Percentiles rank a stretch among this genome's conserved stretches.
phyloP scores from a whole-genome alignment of 2,888 invertebrate species.

The Gymnosoma rotundatum region DNA sequence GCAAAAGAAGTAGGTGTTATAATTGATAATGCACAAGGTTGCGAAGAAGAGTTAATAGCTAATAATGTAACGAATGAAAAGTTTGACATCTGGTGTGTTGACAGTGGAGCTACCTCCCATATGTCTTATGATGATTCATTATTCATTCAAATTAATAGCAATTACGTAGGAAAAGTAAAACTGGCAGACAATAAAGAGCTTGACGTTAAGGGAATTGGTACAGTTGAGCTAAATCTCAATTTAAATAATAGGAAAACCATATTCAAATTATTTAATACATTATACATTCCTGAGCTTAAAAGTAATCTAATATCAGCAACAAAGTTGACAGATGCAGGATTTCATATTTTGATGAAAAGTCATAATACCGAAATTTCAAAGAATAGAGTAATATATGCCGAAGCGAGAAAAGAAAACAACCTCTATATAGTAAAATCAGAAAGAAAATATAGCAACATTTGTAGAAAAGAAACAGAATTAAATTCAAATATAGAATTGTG shows the following conservation, averaged over 20 bases:
- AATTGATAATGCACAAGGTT: slow-evolving; percentile 10
- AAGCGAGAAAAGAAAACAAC: slow-evolving; percentile 13
- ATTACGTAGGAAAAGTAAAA: slow-evolving; percentile 28
- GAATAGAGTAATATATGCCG: background rate
- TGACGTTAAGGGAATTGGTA: slow-evolving; percentile 32
- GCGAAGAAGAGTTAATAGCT: background rate
- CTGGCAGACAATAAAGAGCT: slow-evolving; percentile 38
- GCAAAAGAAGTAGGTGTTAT: slow-evolving; percentile 4
- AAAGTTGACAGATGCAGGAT: slow-evolving; percentile 19
- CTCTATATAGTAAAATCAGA: background rate
- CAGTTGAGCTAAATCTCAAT: background rate
- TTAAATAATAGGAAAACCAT: background rate
- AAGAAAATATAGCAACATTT: background rate
- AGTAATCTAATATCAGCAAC: slow-evolving; percentile 31
- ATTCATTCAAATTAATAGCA: background rate
- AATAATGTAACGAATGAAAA: background rate
- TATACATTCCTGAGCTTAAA: slow-evolving; percentile 25
- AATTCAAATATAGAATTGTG: slow-evolving; percentile 18
- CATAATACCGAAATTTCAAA: too few species aligned
- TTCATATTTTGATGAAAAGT: too few species aligned
- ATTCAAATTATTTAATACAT: slow-evolving; percentile 21
- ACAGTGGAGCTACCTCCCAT: slow-evolving; percentile 7
- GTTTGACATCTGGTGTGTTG: slow-evolving; percentile 30
- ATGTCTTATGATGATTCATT: too few species aligned
- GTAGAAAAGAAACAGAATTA: slow-evolving; percentile 6